A percentile compares a stretch with the other conserved stretches of the same genome.
phyloP scores from a whole-genome alignment of 2,113 vertebrate genomes.

The Trematocara nigrifrons region DNA sequence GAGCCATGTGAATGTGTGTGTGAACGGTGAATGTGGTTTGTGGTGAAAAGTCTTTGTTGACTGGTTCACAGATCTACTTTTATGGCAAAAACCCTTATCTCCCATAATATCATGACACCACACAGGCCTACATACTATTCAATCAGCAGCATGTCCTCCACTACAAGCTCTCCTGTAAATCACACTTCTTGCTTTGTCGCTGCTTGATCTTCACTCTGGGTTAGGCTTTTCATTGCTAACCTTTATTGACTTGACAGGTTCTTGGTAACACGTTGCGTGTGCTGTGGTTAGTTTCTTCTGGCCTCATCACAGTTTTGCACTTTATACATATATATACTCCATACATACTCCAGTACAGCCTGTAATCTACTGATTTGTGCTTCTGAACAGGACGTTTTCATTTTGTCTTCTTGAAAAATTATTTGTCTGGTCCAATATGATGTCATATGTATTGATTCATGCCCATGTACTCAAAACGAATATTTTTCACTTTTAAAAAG shows the following conservation, averaged over 20 bases:
- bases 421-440: background rate
- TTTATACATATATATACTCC: background rate
- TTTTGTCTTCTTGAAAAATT: background rate
- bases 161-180: background rate
- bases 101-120: background rate
- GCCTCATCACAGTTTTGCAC: background rate
- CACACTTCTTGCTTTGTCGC: background rate
- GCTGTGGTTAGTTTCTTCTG: background rate
- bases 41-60: background rate
- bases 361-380: background rate
- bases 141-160: background rate
- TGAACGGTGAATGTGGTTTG: rapidly evolving
- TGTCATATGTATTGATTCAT: background rate
- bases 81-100: background rate
- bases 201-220: background rate
- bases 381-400: background rate
- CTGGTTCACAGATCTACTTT: background rate
- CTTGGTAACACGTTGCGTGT: rapidly evolving
- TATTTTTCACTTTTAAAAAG: background rate
- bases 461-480: background rate
- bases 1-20: background rate
- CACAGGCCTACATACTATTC: background rate
- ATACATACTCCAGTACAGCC: background rate
- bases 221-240: background rate
- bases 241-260: background rate